Base-by-base conservation (phyloP, 37 sponge, comb jelly and placozoan genomes). In the Corticium candelabrum region DNA sequence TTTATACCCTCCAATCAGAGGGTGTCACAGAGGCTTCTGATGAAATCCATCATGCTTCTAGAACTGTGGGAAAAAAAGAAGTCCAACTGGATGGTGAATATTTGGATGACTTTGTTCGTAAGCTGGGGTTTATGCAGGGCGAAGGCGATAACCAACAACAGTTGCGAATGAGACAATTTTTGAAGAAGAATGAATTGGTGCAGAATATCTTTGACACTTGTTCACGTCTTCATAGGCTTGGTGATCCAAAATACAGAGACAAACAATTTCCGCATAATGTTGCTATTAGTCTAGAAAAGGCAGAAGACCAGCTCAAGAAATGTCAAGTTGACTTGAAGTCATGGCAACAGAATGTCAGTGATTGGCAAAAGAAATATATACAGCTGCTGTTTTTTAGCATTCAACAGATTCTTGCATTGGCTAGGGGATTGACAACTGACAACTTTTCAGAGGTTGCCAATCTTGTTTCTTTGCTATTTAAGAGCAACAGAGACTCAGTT, bases 261-360 rank as follows among this genome's bases (percentile, higher is more conserved):
- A 50, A 50, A 50, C 21, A 27, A 21, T 11, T 27, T 27, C 62
- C 62, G 15, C 21, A 50, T 50, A 11, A 11, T 50, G 62, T 50
- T 27, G 11, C 15, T 21, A 50, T 21, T 11, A 21, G 21, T 50
- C 62, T 50, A 50, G 62, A 50, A 50, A 50, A 27, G 15, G 62
- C 21, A 50, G 21, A 50, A 50, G 62, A 50, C n/a, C n/a, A n/a
- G n/a, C n/a, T n/a, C n/a, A n/a, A n/a, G n/a, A n/a, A n/a, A n/a
- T n/a, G n/a, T n/a, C n/a, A n/a, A n/a, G n/a, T n/a, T n/a, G n/a
- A n/a, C n/a, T n/a, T n/a, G n/a, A n/a, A n/a, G 15, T 7, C 72
- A 30, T 89, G 94, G 94, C 79, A 76, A 37, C 38, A 83, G 5
- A 21, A 70, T 4, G 84, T 91, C 3, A 35, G 74, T 29, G 37